These are phyloP conservation scores for Baccha elongata DNA, from an alignment of 2,888 invertebrate genomes.

Conservation along the genomic window DNA sequence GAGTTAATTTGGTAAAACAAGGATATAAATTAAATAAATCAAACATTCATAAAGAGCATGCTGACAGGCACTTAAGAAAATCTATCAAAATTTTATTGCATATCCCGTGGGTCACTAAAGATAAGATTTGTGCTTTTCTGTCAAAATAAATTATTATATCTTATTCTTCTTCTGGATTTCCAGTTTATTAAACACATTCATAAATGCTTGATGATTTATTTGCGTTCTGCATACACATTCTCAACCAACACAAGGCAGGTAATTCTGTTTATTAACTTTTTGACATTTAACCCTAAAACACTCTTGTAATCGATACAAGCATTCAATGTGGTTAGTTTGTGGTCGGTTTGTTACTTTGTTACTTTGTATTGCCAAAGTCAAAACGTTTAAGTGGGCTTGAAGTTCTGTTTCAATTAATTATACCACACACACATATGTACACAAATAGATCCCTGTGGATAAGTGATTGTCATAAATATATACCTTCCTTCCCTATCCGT, in stretches of 20 bases:
- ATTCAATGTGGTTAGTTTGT: background rate
- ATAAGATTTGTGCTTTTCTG: background rate
- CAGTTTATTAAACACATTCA: background rate
- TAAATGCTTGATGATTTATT: background rate
- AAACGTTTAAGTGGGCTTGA: background rate
- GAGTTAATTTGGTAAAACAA: constrained; percentile 4
- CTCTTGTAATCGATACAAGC: background rate
- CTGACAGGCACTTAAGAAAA: constrained; percentile 15
- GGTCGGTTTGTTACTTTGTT: background rate
- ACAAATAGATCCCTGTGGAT: background rate
- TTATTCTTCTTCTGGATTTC: too few species aligned
- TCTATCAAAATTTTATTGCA: background rate
- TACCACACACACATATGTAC: background rate
- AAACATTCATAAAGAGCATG: background rate
- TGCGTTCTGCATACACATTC: background rate
- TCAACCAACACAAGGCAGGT: background rate
- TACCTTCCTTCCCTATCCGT: background rate
- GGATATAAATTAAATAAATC: constrained; percentile 8
- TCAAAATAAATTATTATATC: too few species aligned
- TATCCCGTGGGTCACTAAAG: background rate
- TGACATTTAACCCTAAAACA: background rate
- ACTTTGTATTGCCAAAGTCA: background rate
- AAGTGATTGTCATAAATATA: background rate
- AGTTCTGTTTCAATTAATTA: background rate
- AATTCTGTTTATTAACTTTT: background rate